Percentiles rank a stretch among this genome's conserved stretches.
Conservation (phyloP, 2,113 vertebrate species). For the Mastomys natalensis region DNA sequence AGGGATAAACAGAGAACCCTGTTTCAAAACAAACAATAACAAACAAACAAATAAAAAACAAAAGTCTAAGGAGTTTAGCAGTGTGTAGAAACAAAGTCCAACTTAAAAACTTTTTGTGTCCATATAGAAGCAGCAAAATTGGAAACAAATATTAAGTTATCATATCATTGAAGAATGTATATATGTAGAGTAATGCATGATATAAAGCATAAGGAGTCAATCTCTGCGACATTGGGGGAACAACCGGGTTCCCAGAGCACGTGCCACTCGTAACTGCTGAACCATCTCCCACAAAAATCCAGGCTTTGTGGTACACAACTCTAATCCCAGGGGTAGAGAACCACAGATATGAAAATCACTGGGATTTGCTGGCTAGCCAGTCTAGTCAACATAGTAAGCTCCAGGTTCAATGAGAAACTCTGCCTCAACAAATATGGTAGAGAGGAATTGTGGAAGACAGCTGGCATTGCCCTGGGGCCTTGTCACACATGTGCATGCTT, state of each 20-base stretch:
- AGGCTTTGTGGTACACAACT: not conserved
- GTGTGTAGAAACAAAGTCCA: not conserved
- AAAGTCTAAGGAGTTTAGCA: not conserved
- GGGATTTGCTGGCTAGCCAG: not conserved
- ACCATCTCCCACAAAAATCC: not conserved
- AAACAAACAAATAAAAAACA: not conserved
- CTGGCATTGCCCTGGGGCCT: not conserved
- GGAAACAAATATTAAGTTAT: not conserved
- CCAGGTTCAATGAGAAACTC: not conserved
- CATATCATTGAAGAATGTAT: not conserved
- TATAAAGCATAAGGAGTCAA: too few relatives aligned
- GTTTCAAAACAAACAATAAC: not conserved
- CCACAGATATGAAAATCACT: not conserved
- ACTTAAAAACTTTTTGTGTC: not conserved
- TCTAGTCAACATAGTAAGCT: not conserved
- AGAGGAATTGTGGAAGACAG: not conserved
- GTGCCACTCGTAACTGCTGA: not conserved
- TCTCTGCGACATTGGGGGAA: too few relatives aligned
- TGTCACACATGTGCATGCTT: not conserved
- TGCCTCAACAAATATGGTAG: not conserved
- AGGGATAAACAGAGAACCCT: not conserved
- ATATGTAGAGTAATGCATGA: too few relatives aligned
- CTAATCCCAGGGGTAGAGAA: not conserved
- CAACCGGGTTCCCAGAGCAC: not conserved
- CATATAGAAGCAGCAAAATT: not conserved